Evolutionary conservation across 92 coral and sea anemone species (phyloP), one percentile per base, ranked within the genome.

Genomic region (Muricea muricata): DNA sequence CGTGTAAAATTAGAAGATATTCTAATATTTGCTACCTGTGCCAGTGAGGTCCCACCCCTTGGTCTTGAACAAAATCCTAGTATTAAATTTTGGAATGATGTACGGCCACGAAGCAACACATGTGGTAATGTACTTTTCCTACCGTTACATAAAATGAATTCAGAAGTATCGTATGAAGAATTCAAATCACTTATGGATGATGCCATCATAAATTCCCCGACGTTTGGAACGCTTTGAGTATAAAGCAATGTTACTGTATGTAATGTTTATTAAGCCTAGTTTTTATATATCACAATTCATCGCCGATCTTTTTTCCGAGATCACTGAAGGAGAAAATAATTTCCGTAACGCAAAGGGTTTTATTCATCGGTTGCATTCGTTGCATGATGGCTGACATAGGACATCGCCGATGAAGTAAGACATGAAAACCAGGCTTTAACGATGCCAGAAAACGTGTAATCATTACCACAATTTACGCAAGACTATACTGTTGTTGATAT

Each of bases 101-200:
- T 68, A 8, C 75, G 75, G 15, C 75, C 75, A 25, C 35, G 41
- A 18, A 68, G 75, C 34, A 68, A 68, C 37, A 68, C 58, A 67
- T 42, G 65, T 31, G 58, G 24, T 0, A 74, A 52, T 42, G 65
- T 42, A 13, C 37, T 74, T n/a, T 74, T 42, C 37, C 80, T 74
- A 7, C 80, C 70, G 1, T 30, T 74, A 18, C 80, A 74, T 13
- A 42, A 74, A 0, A 24, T 20, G 26, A 74, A n/a, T 42, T 12
- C 70, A n/a, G 80, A 74, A 26, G 37, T 74, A 8, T 52, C 80
- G 10, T 74, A 74, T 13, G 70, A 74, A 25, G 41, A 55, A 23
- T 74, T 74, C 34, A 45, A 74, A 31, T 42, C 3, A n/a, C 25
- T 37, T 1, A 74, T 37, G 80, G 34, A 74, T 74, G 80, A 74